Percentiles rank a stretch among this genome's conserved stretches.
Evolutionary conservation across 2,797 vertebrate species (phyloP).

Genomic region (Fratercula arctica): DNA sequence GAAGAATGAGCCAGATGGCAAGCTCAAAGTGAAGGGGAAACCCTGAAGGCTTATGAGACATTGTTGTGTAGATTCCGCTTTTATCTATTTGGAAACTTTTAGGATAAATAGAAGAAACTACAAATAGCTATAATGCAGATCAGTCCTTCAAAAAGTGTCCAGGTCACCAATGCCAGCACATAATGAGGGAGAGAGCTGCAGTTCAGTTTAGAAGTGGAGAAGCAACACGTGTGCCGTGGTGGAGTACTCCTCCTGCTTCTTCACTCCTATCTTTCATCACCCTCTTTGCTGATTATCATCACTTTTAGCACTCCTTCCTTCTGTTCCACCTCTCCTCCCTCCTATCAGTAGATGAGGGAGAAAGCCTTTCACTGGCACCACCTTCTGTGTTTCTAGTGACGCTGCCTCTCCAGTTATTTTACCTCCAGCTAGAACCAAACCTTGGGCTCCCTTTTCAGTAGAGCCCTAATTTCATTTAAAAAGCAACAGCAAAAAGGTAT

Average conservation of each 20-base stretch:
- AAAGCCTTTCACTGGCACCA: not conserved
- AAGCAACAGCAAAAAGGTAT: not conserved
- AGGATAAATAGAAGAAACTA: not conserved
- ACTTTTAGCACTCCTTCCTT: not conserved
- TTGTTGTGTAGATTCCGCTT: not conserved
- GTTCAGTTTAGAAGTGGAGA: not conserved
- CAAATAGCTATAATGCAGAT: not conserved
- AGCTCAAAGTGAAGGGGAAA: not conserved
- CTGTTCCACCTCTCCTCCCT: not conserved
- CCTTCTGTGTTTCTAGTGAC: not conserved
- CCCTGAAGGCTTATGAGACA: not conserved
- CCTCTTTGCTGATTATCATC: not conserved
- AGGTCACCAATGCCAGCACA: not conserved
- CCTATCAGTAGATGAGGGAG: not conserved
- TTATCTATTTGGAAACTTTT: not conserved
- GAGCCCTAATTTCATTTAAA: not conserved
- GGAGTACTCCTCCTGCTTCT: not conserved
- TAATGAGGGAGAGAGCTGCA: not conserved
- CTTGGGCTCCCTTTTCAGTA: not conserved
- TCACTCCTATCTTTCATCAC: not conserved
- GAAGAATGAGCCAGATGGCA: not conserved
- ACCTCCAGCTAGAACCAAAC: not conserved
- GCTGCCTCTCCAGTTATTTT: not conserved
- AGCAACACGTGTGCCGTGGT: not conserved
- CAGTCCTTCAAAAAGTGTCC: not conserved